These are phyloP conservation scores for Epizoanthus rinbou DNA, from an alignment of 92 coral and sea anemone species.

Conservation along the genomic window DNA sequence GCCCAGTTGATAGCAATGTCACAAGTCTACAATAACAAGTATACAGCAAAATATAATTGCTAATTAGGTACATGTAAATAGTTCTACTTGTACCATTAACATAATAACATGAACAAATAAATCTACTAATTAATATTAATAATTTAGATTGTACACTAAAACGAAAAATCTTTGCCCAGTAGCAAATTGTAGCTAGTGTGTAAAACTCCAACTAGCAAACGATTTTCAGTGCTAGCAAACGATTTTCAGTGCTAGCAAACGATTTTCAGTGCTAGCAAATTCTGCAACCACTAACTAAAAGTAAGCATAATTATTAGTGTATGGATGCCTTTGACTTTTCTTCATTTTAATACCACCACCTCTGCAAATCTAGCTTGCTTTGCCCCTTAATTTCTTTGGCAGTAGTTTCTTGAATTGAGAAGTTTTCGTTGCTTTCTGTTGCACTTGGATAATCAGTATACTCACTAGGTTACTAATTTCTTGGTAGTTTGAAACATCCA, in stretches of 20 bases:
- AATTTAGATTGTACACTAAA: too few relatives aligned
- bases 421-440: too few relatives aligned
- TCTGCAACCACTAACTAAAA: neutral
- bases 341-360: neutral
- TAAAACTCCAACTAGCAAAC: neutral
- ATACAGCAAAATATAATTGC: neutral
- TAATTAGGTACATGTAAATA: too few relatives aligned
- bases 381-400: too few relatives aligned
- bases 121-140: too few relatives aligned
- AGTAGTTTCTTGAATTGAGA: too few relatives aligned
- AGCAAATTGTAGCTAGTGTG: neutral
- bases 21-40: constrained; percentile 63
- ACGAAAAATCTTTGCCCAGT: neutral
- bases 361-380: neutral
- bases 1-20: constrained; percentile 99
- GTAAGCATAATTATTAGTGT: too few relatives aligned
- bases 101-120: too few relatives aligned
- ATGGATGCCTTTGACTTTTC: neutral
- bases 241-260: neutral
- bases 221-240: neutral
- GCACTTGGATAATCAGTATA: too few relatives aligned
- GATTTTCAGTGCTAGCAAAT: neutral
- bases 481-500: too few relatives aligned
- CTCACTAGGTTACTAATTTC: too few relatives aligned
- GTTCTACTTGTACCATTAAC: too few relatives aligned